Base-by-base conservation (phyloP, 2,113 vertebrate species). In the Ornithorhynchus anatinus region DNA sequence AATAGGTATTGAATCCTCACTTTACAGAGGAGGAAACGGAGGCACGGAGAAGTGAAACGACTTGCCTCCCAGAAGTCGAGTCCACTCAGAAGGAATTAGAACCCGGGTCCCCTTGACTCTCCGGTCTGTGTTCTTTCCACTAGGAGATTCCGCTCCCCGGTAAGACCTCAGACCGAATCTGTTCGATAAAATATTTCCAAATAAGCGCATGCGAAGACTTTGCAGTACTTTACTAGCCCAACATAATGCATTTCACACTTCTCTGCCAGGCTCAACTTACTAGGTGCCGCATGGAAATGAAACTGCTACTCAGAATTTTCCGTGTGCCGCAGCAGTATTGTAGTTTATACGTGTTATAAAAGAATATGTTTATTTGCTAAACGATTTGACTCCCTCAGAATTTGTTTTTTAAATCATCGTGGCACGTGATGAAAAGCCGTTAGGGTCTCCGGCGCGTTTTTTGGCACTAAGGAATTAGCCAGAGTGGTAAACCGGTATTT, bases 321-420 rank as follows among this genome's bases (percentile, higher is more conserved):
- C 22, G 1, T 4, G 1, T 9, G 47, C 23, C 48, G 10, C 6
- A 0, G 7, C 64, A 10, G 1, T 16, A 14, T 15, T 32, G 44
- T 38, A 2, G 8, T 10, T 2, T 1, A 1, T 3, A 1, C 27
- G n/a, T n/a, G n/a, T 12, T 31, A 1, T 14, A 25, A 15, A 5
- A 17, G 1, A 29, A 23, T 0, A 4, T 27, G 25, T 54, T 25
- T 35, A 45, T 17, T 32, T 22, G 14, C 42, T 31, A 39, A 8
- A 5, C 20, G 7, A 17, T 10, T 13, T 19, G 10, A 17, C 32
- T 42, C 13, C n/a, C n/a, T n/a, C 5, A 4, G 38, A 32, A 5
- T 8, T 37, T 16, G 5, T 31, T 14, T 42, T 16, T 56, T 8
- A 1, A 19, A 15, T 51, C 27, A 32, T 36, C 17, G 3, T 6